Percentiles rank a stretch among this genome's conserved stretches.
These are phyloP conservation scores for Holacanthus passer DNA, from an alignment of 2,113 vertebrate genomes.

Conservation along the genomic window DNA sequence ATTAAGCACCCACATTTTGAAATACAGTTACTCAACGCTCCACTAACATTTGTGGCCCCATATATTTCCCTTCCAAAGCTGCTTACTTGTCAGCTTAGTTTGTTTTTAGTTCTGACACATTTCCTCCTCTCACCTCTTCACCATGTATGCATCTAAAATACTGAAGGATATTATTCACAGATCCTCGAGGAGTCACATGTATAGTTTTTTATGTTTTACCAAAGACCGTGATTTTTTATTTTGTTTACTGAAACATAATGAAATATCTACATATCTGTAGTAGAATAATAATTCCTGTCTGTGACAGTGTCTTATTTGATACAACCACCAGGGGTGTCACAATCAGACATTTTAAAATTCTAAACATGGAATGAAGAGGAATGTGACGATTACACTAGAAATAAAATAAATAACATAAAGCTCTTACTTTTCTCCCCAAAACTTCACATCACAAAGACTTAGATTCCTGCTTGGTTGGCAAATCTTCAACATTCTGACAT, in stretches of 20 bases:
- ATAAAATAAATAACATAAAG: not conserved
- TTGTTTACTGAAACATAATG: not conserved
- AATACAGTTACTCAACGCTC: too few relatives aligned
- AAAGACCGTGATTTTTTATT: too few relatives aligned
- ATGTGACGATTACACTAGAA: not conserved
- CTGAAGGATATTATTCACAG: not conserved
- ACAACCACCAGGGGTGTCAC: not conserved
- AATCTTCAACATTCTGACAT: too few relatives aligned
- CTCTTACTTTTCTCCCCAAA: too few relatives aligned
- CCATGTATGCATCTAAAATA: not conserved
- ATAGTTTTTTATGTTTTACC: not conserved
- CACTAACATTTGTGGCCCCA: too few relatives aligned
- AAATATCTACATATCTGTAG: not conserved
- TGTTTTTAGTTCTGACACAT: constrained; percentile 29
- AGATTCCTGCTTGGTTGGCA: too few relatives aligned
- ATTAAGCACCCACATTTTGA: too few relatives aligned
- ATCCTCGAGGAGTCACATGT: not conserved
- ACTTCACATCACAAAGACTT: too few relatives aligned
- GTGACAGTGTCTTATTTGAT: too few relatives aligned
- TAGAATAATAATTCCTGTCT: not conserved
- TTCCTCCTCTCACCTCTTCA: not conserved
- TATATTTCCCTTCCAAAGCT: constrained; percentile 38
- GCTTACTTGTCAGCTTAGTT: constrained; percentile 23
- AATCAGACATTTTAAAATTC: not conserved
- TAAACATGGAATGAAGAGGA: too few relatives aligned